Conservation (phyloP, 2,888 invertebrate genomes). For the Drosophila mimica region DNA sequence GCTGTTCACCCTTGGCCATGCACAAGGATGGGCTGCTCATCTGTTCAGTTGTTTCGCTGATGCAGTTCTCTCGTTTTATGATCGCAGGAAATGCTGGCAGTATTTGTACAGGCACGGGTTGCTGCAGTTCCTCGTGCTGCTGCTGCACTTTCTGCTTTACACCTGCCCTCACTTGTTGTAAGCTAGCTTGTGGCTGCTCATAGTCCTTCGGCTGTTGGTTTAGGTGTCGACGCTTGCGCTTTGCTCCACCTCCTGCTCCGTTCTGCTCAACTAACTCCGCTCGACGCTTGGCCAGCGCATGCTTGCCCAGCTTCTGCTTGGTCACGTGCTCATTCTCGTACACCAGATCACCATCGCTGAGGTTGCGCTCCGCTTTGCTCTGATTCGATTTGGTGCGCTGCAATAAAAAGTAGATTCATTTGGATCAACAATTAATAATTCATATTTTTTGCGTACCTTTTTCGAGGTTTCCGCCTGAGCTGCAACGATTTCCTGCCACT, state of each 20-base stretch:
- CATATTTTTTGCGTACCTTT: slow-evolving; percentile 63
- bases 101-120: slow-evolving; percentile 6
- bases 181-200: slow-evolving; percentile 3
- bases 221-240: slow-evolving; percentile 27
- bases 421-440: background rate
- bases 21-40: background rate
- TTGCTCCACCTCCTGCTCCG: slow-evolving; percentile 10
- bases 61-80: slow-evolving; percentile 56
- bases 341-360: slow-evolving; percentile 72
- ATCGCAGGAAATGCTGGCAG: slow-evolving; percentile 18
- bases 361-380: slow-evolving; percentile 69
- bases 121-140: background rate
- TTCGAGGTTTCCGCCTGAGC: slow-evolving; percentile 62
- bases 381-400: slow-evolving; percentile 45
- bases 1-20: slow-evolving; percentile 33
- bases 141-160: slow-evolving; percentile 20
- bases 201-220: slow-evolving; percentile 21
- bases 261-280: slow-evolving; percentile 24
- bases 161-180: background rate
- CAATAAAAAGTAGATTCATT: background rate
- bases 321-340: slow-evolving; percentile 81
- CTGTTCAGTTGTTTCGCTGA: slow-evolving; percentile 54
- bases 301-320: slow-evolving; percentile 65
- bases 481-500: slow-evolving; percentile 71
- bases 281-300: slow-evolving; percentile 48